Evolutionary conservation across 2,113 vertebrate genomes (phyloP), one percentile per base, ranked within the genome.

Genomic region (Elanus axillaris): DNA sequence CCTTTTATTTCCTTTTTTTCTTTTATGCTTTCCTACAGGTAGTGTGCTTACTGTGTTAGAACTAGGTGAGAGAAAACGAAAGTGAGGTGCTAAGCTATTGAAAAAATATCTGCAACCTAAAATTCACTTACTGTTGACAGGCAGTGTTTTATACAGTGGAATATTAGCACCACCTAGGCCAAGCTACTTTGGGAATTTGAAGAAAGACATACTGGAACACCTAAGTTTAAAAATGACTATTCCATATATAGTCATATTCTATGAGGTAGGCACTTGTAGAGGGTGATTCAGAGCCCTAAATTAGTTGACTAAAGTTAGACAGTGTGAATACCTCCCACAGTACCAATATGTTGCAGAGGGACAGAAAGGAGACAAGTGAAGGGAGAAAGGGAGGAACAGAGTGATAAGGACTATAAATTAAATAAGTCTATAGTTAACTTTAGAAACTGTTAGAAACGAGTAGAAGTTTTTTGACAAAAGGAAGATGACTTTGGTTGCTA

Each of bases 301-400:
- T 96, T 96, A 94, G 94, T 94, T 93, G 68, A 91, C 96, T 97
- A 95, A 97, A 96, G 91, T 96, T 97, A 96, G 95, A 92, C 75
- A 88, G 96, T 96, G 95, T 87, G 95, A 97, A 96, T 93, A 77
- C 89, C 96, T 97, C 96, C 96, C 93, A 96, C 96, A 93, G 84
- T 25, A 94, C 60, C 96, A 97, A 96, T 97, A 96, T 96, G 96
- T 91, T 97, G 84, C 86, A 78, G 80, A 53, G 60, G 96, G 89
- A 94, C 89, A 94, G 47, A 94, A 93, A 81, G 16, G 56, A 96
- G 91, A 66, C 34, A 59, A 96, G 91, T 91, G 86, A 94, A 93
- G 60, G 76, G n/a, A 91, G 74, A 93, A 93, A 81, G 52, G 64
- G 83, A 96, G 53, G 79, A 92, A 63, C 3, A 2, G 60, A 95